Percentiles rank a stretch among this genome's conserved stretches.
Conservation (phyloP, 2,888 invertebrate species). For the Nasonovia ribisnigri region DNA sequence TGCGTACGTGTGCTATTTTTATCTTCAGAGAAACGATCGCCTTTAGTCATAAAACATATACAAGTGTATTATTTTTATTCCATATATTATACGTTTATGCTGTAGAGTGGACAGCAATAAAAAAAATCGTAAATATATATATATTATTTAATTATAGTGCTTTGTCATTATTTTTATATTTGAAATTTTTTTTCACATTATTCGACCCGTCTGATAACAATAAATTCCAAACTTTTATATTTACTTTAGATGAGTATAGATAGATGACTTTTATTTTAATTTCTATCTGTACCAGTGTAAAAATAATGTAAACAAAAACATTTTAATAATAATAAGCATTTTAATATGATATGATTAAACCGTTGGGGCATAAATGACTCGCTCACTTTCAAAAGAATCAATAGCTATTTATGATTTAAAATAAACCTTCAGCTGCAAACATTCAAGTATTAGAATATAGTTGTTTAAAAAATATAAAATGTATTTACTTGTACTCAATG, state of each 20-base stretch:
- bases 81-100: not conserved
- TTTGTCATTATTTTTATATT: not conserved
- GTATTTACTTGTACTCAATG: not conserved
- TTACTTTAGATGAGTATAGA: not conserved
- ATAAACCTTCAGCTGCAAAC: not conserved
- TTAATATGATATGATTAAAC: not conserved
- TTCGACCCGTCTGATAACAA: not conserved
- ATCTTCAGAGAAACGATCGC: not conserved
- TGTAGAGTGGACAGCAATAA: not conserved
- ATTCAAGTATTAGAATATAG: not conserved
- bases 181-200: not conserved
- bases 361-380: not conserved
- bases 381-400: not conserved
- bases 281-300: not conserved
- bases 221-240: conserved; percentile 38
- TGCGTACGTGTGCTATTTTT: not conserved
- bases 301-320: not conserved
- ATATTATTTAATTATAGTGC: not conserved
- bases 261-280: not conserved
- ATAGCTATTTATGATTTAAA: not conserved
- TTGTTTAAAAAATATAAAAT: not conserved
- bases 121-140: not conserved
- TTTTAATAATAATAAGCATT: not conserved
- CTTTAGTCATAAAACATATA: not conserved
- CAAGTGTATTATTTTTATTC: not conserved